Percentiles rank a stretch among this genome's conserved stretches.
Evolutionary conservation across 2,797 vertebrate species (phyloP).

Genomic region (Diceros bicornis): DNA sequence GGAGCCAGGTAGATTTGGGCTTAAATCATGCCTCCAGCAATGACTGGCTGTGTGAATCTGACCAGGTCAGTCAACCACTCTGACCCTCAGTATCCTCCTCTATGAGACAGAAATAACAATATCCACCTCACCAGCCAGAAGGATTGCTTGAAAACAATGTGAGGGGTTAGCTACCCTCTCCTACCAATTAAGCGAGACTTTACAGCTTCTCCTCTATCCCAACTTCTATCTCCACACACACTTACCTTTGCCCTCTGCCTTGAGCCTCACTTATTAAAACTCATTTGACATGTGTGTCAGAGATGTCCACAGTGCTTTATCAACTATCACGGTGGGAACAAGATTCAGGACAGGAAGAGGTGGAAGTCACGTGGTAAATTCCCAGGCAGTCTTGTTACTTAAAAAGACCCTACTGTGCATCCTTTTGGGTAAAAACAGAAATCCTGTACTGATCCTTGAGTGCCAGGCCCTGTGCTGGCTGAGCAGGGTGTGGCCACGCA

Average conservation of each 20-base stretch:
- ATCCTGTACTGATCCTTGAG: neutral
- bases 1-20: neutral
- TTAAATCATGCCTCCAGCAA: neutral
- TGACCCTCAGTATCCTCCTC: neutral
- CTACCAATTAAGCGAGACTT: neutral
- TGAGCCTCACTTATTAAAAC: neutral
- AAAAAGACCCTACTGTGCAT: neutral
- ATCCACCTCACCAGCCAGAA: neutral
- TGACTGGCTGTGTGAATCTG: neutral
- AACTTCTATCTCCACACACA: neutral
- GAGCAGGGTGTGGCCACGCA: neutral
- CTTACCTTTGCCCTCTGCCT: neutral
- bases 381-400: neutral
- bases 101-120: neutral
- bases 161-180: neutral
- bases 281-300: neutral
- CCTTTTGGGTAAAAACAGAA: neutral
- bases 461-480: neutral
- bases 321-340: no score
- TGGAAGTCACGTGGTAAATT: neutral
- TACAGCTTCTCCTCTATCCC: neutral
- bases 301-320: neutral
- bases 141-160: neutral
- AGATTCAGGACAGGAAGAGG: neutral
- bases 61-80: neutral